phyloP scores from a whole-genome alignment of 2,113 vertebrate species.

The Gulo gulo region DNA sequence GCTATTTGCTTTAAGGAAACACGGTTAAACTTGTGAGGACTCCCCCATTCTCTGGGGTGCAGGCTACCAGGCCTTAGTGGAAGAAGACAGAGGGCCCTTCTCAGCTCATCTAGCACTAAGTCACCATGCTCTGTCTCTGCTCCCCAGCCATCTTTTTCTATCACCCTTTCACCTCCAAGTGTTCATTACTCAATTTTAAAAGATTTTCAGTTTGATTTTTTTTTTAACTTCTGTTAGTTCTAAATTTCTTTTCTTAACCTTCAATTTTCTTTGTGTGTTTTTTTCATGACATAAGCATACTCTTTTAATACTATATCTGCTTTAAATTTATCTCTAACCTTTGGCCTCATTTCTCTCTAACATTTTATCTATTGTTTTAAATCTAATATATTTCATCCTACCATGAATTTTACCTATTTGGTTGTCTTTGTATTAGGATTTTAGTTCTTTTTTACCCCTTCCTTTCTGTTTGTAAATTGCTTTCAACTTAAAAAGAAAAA shows the following conservation, averaged over 20 bases:
- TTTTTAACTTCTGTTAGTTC: background rate
- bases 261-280: background rate
- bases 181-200: background rate
- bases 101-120: background rate
- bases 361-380: background rate
- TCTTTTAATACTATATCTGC: background rate
- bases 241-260: background rate
- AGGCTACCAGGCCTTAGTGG: background rate
- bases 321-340: background rate
- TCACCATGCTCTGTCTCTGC: background rate
- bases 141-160: background rate
- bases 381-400: background rate
- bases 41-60: background rate
- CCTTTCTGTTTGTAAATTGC: background rate
- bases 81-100: background rate
- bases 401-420: background rate
- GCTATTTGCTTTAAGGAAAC: background rate
- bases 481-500: background rate
- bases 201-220: background rate
- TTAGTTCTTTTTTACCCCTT: background rate
- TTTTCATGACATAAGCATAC: background rate
- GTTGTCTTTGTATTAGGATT: background rate
- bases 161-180: background rate
- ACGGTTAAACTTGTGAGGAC: background rate
- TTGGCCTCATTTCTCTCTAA: background rate